Evolutionary conservation across 2,113 vertebrate genomes (phyloP), one percentile per base, ranked within the genome.

Genomic region (Glareola pratincola): DNA sequence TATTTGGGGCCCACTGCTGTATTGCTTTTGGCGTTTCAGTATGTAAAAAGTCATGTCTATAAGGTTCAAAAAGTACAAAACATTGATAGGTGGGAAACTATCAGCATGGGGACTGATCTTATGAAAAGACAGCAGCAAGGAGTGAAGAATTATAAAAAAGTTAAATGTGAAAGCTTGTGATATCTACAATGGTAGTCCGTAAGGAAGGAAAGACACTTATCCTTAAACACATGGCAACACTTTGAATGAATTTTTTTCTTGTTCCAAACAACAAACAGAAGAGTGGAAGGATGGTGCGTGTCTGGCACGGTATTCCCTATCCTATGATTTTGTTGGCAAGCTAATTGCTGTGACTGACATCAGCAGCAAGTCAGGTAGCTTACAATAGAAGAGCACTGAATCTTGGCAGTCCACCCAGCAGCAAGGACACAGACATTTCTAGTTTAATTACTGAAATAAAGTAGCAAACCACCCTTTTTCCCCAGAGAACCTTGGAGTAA

Each of bases 391-490:
- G 36, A 74, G 47, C 47, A 11, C 34, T 60, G 72, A 26, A 72
- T 74, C 51, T 60, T 94, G 90, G 85, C 88, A 95, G 83, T 43
- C 41, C 68, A 90, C 9, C 18, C 85, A 86, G 51, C 47, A 71
- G 43, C 41, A 87, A 36, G 51, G n/a, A 92, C 88, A 59, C 2
- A 20, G 79, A 51, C n/a, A 1, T 92, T 91, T 86, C 0, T 10
- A 23, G 72, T 53, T 88, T 92, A 94, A 96, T 95, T 93, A 88
- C 59, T 27, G 88, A 86, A 92, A 93, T 62, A 78, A 94, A 91
- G 37, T 20, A 91, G 56, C 56, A 74, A 71, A 76, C 18, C 18
- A 8, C 20, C 88, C 1, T 0, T 93, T 93, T 94, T 92, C 85
- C 72, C 83, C 72, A 36, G 82, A 79, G 90, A 76, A 83, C 29